A percentile compares a stretch with the other conserved stretches of the same genome.
Evolutionary conservation across 92 coral and sea anemone genomes (phyloP).

Genomic region (Paramuricea clavata): DNA sequence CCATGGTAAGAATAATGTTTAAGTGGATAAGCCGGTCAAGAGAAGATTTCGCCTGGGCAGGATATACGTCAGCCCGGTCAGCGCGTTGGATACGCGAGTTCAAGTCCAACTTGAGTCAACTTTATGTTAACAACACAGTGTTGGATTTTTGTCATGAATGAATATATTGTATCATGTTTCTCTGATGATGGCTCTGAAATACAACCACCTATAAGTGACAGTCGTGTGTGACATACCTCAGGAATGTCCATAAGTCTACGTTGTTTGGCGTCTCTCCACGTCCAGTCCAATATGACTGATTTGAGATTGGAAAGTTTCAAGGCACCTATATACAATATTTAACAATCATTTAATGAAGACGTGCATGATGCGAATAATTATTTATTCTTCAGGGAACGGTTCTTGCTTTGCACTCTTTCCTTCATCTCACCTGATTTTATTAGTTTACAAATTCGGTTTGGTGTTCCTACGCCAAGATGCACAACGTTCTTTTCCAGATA

Average conservation of each 20-base stretch:
- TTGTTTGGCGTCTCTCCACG: conserved; percentile 93
- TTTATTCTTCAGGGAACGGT: too few species aligned
- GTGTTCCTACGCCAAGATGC: conserved; percentile 94
- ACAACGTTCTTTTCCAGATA: conserved; percentile 86
- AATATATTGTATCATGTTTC: too few species aligned
- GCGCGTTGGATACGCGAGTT: too few species aligned
- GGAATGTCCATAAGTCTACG: conserved; percentile 88
- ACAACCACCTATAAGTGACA: too few species aligned
- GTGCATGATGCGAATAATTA: not conserved
- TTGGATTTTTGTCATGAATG: too few species aligned
- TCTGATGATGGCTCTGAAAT: too few species aligned
- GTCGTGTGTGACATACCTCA: conserved; percentile 68
- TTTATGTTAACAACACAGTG: too few species aligned
- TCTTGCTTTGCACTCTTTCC: not conserved
- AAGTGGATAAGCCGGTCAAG: too few species aligned
- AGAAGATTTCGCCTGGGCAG: too few species aligned
- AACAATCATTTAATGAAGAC: not conserved
- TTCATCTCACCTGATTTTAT: conserved; percentile 45
- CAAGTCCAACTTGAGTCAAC: too few species aligned
- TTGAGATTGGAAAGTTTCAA: conserved; percentile 71
- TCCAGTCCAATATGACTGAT: conserved; percentile 91
- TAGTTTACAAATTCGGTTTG: conserved; percentile 90
- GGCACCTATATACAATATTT: conserved; percentile 64
- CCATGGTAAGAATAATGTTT: too few species aligned
- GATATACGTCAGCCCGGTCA: too few species aligned